A percentile compares a stretch with the other conserved stretches of the same genome.
phyloP scores from a whole-genome alignment of 2,888 invertebrate genomes.

The Lepidonotus clava region DNA sequence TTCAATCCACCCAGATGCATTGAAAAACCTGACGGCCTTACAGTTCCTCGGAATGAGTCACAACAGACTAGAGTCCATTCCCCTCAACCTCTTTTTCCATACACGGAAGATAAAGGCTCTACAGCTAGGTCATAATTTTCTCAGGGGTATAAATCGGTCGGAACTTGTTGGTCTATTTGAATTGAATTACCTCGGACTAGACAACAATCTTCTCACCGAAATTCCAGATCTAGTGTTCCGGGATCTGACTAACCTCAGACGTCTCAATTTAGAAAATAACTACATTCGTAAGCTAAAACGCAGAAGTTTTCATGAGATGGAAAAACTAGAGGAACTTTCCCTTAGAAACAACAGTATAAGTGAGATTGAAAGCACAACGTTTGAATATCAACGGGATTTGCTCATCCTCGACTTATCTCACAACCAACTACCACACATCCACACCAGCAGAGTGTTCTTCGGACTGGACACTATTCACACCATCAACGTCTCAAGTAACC shows the following conservation, averaged over 20 bases:
- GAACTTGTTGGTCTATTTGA: conserved; percentile 31
- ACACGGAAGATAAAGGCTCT: neutral
- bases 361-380: neutral
- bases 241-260: neutral
- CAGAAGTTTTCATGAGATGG: conserved; percentile 16
- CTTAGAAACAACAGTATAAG: conserved; percentile 20
- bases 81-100: neutral
- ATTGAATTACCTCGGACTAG: neutral
- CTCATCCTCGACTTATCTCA: neutral
- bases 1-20: neutral
- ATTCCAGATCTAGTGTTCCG: conserved; percentile 13
- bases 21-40: neutral
- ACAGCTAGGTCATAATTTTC: neutral
- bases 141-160: neutral
- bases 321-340: conserved; percentile 11
- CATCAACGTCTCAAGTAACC: conserved; percentile 3
- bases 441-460: neutral
- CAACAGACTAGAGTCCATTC: conserved; percentile 6
- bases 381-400: conserved; percentile 8
- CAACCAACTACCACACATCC: neutral
- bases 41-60: neutral
- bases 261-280: conserved; percentile 17
- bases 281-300: neutral
- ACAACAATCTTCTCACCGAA: neutral
- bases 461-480: conserved; percentile 16